Evolutionary conservation across 30 jellyfish, hydroid and myxozoan genomes (phyloP).

Genomic region (Sanderia malayensis): DNA sequence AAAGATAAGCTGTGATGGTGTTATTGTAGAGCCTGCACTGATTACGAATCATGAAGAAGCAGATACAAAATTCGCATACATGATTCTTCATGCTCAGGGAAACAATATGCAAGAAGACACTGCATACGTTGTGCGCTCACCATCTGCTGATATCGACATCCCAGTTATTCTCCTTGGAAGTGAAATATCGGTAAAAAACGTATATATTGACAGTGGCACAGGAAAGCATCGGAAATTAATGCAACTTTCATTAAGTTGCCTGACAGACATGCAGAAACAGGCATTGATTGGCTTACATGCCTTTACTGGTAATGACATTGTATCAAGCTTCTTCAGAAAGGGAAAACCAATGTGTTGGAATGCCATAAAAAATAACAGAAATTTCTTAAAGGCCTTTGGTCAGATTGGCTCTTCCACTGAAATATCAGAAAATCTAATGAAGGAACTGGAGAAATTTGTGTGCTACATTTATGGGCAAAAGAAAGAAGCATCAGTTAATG

Average conservation of each 20-base stretch:
- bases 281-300: constrained; percentile 35
- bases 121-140: constrained; percentile 30
- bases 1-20: constrained; percentile 3
- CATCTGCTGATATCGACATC: constrained; percentile 10
- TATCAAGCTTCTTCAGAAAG: constrained; percentile 41
- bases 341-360: constrained; percentile 51
- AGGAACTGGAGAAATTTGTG: constrained; percentile 43
- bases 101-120: constrained; percentile 31
- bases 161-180: constrained; percentile 23
- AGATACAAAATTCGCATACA: constrained; percentile 34
- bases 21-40: background rate
- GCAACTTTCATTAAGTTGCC: constrained; percentile 12
- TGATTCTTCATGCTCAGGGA: constrained; percentile 35
- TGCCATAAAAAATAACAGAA: constrained; percentile 35
- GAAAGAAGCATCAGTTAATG: constrained; percentile 23
- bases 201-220: constrained; percentile 44
- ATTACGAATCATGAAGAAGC: constrained; percentile 40
- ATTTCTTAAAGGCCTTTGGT: constrained; percentile 32
- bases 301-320: constrained; percentile 27
- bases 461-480: constrained; percentile 39
- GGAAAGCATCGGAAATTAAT: constrained; percentile 49
- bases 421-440: constrained; percentile 30
- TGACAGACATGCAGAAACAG: constrained; percentile 23
- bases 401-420: constrained; percentile 41
- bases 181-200: constrained; percentile 25